Conservation (phyloP, 2,797 vertebrate genomes). For the Martes flavigula region DNA sequence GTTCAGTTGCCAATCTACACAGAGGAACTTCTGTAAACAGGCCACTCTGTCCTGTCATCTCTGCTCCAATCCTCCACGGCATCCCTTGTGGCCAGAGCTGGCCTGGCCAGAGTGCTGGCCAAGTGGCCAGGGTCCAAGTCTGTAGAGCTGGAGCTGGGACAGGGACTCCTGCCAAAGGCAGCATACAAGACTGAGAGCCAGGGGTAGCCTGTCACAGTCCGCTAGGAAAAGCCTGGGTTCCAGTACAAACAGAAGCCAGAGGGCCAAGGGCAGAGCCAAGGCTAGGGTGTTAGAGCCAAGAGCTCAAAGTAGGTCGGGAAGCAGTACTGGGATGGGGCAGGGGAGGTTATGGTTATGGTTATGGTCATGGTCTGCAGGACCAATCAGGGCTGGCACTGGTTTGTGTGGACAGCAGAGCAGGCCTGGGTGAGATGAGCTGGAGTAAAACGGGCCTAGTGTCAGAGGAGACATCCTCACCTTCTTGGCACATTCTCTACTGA, state of each 20-base stretch:
- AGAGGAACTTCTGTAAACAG: conserved; percentile 66
- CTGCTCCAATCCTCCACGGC: conserved; percentile 34
- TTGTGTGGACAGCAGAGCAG: neutral
- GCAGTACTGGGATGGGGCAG: accelerated
- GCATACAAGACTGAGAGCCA: conserved; percentile 9
- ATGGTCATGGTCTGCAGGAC: neutral
- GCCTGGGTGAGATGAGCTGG: neutral
- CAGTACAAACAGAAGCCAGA: conserved; percentile 72
- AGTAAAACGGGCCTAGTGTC: neutral
- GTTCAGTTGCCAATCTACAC: conserved; percentile 52
- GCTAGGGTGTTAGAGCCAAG: conserved; percentile 22
- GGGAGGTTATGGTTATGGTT: too few relatives aligned
- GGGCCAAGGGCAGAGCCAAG: conserved; percentile 37
- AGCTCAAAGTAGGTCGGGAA: neutral
- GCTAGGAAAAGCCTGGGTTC: conserved; percentile 55
- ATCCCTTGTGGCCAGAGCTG: conserved; percentile 41
- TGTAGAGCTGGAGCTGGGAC: conserved; percentile 39
- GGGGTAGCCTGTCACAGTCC: conserved; percentile 49
- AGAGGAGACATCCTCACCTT: neutral
- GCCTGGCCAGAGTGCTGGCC: conserved; percentile 40
- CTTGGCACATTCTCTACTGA: neutral
- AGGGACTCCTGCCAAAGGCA: conserved; percentile 60
- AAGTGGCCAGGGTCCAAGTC: conserved; percentile 62
- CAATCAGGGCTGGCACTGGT: neutral
- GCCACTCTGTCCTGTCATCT: conserved; percentile 31